Conservation (phyloP, 2,797 vertebrate genomes). For the Pipistrellus kuhlii region DNA sequence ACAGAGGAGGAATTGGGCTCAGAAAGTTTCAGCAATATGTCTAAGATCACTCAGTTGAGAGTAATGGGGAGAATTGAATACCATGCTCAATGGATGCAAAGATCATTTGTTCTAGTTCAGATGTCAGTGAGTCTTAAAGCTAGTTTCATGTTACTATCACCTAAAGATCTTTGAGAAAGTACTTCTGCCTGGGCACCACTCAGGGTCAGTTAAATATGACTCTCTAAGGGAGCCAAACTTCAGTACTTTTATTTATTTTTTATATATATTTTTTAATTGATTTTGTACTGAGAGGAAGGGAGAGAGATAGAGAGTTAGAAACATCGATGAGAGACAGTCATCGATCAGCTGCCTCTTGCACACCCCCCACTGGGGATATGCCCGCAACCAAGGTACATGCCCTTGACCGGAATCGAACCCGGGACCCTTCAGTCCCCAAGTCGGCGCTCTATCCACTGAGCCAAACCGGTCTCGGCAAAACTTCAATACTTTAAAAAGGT, state of each 20-base stretch:
- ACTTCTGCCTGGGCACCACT: neutral
- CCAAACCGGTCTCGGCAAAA: too few species aligned
- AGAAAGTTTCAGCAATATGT: neutral
- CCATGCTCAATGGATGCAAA: neutral
- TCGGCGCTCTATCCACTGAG: too few species aligned
- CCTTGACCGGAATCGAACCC: too few species aligned
- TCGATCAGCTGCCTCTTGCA: too few species aligned
- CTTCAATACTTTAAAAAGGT: neutral
- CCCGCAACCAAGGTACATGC: too few species aligned
- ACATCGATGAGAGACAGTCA: too few species aligned
- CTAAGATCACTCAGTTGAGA: neutral
- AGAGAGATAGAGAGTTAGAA: too few species aligned
- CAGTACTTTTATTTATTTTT: too few species aligned
- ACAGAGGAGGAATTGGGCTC: neutral
- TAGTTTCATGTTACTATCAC: neutral
- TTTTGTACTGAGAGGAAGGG: too few species aligned
- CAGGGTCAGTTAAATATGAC: neutral
- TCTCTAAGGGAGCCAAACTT: neutral
- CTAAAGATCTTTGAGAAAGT: neutral
- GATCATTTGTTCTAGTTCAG: neutral
- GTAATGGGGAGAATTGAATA: neutral
- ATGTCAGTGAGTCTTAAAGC: neutral
- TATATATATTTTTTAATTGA: too few species aligned
- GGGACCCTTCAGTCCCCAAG: too few species aligned
- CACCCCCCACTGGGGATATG: too few species aligned